Evolutionary conservation across 2,113 vertebrate genomes (phyloP).

Genomic region (Xenopus tropicalis): DNA sequence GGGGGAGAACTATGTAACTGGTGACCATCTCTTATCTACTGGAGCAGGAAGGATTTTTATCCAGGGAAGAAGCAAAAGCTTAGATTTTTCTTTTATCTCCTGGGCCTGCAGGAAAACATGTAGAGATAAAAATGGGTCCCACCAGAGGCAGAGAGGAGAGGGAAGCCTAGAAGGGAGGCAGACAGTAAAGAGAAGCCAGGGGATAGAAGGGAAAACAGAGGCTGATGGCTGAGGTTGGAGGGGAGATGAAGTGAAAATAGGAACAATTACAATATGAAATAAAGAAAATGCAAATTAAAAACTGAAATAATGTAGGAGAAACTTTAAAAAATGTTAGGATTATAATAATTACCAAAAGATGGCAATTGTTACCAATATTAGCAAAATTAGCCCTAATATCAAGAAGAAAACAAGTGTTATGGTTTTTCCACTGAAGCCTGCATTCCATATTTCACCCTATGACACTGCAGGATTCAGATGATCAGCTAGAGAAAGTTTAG

Average conservation of each 20-base stretch:
- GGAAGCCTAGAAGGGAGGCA: too few species aligned
- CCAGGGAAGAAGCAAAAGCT: neutral
- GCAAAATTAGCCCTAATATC: too few species aligned
- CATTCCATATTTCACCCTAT: neutral
- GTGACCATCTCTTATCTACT: constrained; percentile 40
- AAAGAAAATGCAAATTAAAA: neutral
- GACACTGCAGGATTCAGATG: constrained; percentile 18
- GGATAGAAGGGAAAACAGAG: constrained; percentile 6
- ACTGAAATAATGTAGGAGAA: neutral
- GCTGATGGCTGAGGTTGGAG: constrained; percentile 4
- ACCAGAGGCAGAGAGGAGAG: neutral
- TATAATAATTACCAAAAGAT: too few species aligned
- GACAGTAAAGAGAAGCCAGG: constrained; percentile 8
- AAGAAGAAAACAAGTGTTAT: too few species aligned
- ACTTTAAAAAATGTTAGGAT: too few species aligned
- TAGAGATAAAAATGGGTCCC: constrained; percentile 32
- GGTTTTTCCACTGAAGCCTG: neutral
- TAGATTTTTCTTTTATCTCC: constrained; percentile 43
- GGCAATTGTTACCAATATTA: too few species aligned
- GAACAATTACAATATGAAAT: neutral
- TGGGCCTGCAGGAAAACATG: constrained; percentile 38
- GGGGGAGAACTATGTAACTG: constrained; percentile 1
- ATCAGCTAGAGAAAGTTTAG: constrained; percentile 29
- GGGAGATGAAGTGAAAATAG: constrained; percentile 11
- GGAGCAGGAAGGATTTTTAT: constrained; percentile 36